Conservation (phyloP, 2,888 invertebrate genomes). For the Agrochola lota region DNA sequence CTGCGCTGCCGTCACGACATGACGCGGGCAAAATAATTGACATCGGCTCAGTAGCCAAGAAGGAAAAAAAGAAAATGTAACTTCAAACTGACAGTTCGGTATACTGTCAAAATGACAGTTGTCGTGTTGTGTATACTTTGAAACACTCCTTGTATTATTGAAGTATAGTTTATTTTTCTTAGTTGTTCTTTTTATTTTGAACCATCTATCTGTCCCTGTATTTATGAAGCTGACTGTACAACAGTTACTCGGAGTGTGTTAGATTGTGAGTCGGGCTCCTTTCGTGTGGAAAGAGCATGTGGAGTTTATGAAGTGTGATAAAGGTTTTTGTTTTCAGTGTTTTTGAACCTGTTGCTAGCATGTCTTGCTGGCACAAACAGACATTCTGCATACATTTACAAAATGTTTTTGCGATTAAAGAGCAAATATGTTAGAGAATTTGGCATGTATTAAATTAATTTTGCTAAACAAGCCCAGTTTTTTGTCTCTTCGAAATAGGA, state of each 20-base stretch:
- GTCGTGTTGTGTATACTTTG: not conserved
- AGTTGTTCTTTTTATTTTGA: not conserved
- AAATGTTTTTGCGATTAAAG: not conserved
- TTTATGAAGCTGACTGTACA: constrained; percentile 22
- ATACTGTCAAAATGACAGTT: not conserved
- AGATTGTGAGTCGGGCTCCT: constrained; percentile 30
- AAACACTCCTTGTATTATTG: not conserved
- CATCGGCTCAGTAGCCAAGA: not conserved
- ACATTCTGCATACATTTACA: not conserved
- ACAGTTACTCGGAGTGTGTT: not conserved
- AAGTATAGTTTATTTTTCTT: not conserved
- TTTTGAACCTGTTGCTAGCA: constrained; percentile 25
- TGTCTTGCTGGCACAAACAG: not conserved
- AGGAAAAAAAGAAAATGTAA: not conserved
- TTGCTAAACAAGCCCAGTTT: not conserved
- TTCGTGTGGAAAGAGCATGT: constrained; percentile 20
- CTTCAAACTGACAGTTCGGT: no score
- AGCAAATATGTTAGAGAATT: not conserved
- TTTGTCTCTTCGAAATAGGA: constrained; percentile 6
- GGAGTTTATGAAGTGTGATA: constrained; percentile 10
- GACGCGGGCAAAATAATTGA: not conserved
- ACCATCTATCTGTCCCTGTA: not conserved
- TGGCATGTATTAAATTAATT: not conserved
- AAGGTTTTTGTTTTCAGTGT: constrained; percentile 6
- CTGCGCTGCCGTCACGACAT: not conserved